phyloP scores from a whole-genome alignment of 1,140 invertebrate genomes.

The Trichomalopsis sarcophagae region DNA sequence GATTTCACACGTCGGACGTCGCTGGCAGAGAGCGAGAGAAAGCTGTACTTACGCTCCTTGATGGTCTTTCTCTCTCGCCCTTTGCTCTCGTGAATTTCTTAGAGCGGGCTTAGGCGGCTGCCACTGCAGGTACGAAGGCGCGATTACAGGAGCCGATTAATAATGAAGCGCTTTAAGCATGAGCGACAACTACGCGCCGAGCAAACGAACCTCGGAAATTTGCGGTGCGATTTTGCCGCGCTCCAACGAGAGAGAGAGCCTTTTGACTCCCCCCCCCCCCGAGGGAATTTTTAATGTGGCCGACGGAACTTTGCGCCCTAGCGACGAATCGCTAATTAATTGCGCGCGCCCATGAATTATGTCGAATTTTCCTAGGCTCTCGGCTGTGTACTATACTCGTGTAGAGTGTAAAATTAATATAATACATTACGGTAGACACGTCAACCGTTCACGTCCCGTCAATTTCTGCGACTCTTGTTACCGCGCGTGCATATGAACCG shows the following conservation, averaged over 20 bases:
- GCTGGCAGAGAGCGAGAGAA: conserved; percentile 4
- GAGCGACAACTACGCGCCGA: conserved; percentile 36
- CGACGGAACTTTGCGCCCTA: background rate
- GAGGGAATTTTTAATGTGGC: conserved; percentile 30
- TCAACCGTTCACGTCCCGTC: conserved; percentile 17
- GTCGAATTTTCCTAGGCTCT: background rate
- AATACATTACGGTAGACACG: background rate
- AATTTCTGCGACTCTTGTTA: conserved; percentile 25
- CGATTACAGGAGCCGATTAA: conserved; percentile 41
- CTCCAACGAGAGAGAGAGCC: background rate
- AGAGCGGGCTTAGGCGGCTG: conserved; percentile 11
- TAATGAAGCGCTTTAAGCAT: conserved; percentile 35
- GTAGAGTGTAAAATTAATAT: too few relatives aligned
- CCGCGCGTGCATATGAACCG: background rate
- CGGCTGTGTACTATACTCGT: background rate
- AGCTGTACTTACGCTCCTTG: background rate
- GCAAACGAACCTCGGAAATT: conserved; percentile 41
- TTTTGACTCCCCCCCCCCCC: conserved; percentile 26
- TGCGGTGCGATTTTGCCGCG: conserved; percentile 2
- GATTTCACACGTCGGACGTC: conserved; percentile 28
- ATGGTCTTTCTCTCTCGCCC: background rate
- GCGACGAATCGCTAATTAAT: conserved; percentile 19
- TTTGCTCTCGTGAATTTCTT: conserved; percentile 47
- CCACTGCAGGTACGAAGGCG: background rate
- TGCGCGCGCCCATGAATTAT: background rate